Base-by-base conservation (phyloP, 2,113 vertebrate species). In the Trematomus loennbergii region DNA sequence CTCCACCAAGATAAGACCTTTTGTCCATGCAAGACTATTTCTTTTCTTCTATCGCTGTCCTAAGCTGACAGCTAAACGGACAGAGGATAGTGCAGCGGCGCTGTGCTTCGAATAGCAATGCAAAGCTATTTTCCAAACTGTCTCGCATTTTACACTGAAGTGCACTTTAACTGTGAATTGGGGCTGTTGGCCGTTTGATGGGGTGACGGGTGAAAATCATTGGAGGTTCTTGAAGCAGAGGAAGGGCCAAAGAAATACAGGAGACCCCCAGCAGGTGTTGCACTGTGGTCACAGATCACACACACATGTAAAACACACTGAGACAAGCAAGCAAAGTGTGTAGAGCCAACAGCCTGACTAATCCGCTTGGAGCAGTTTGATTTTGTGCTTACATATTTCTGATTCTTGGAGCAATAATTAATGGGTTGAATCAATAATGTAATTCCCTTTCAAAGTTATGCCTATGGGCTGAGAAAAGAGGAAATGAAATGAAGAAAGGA, bases 1-100 rank as follows among this genome's bases (percentile, higher is more conserved):
- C 92, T 77, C 66, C 76, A 62, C 53, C 20, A 57, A 49, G 91
- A 90, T 91, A 92, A 92, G 81, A 74, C 82, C 84, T 83, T 91
- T 91, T 92, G 91, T 90, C 69, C 67, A 11, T 70, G 78, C 82
- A 70, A 77, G 82, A 80, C 79, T 25, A 79, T 89, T 90, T 72
- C 52, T 80, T 86, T 40, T 8, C 36, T 40, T 87, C 82, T n/a
- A 78, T 83, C 72, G 7, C 61, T 50, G 81, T 77, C 83, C 84
- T 58, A 60, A 70, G 77, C 87, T 50, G 84, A 83, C 82, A 83
- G 85, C 76, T 64, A 82, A 75, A 87, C 18, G 72, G 83, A 88
- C 82, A 11, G 59, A 16, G 53, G 75, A 77, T 57, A 79, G 53
- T 20, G 52, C 78, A 69, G 79, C 0, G 1, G 13, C n/a, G 64